These are phyloP conservation scores for Trididemnum miniatum DNA, from an alignment of 23 tunicate genomes.

Conservation along the genomic window DNA sequence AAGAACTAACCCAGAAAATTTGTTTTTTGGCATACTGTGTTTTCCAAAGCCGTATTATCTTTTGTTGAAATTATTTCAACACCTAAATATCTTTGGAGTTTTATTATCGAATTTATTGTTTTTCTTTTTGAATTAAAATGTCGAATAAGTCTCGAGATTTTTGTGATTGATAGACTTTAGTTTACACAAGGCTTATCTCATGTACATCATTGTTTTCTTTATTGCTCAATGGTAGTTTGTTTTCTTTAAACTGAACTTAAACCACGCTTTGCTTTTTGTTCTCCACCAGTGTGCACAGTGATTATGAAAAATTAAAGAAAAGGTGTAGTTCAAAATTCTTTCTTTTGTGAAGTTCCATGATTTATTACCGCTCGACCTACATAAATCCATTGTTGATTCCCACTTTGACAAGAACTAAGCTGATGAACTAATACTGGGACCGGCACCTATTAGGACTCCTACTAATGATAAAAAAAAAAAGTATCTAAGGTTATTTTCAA, in stretches of 20 bases:
- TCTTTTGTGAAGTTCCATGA: background rate
- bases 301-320: background rate
- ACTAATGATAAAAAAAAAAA: too few relatives aligned
- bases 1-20: too few relatives aligned
- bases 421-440: background rate
- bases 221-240: background rate
- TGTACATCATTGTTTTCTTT: background rate
- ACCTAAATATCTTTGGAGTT: too few relatives aligned
- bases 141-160: background rate
- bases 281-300: background rate
- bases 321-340: background rate
- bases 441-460: too few relatives aligned
- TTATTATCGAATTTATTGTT: too few relatives aligned
- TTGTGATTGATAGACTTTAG: slow-evolving; percentile 8
- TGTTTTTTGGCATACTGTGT: too few relatives aligned
- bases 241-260: background rate
- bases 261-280: slow-evolving; percentile 1
- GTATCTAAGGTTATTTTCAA: too few relatives aligned
- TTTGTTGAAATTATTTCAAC: too few relatives aligned
- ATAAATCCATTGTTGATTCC: background rate
- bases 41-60: too few relatives aligned
- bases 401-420: too few relatives aligned
- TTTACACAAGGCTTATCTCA: background rate
- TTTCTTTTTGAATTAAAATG: too few relatives aligned
- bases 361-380: background rate